Evolutionary conservation across 2,888 invertebrate species (phyloP), one percentile per base, ranked within the genome.

Genomic region (Meloe dianella): DNA sequence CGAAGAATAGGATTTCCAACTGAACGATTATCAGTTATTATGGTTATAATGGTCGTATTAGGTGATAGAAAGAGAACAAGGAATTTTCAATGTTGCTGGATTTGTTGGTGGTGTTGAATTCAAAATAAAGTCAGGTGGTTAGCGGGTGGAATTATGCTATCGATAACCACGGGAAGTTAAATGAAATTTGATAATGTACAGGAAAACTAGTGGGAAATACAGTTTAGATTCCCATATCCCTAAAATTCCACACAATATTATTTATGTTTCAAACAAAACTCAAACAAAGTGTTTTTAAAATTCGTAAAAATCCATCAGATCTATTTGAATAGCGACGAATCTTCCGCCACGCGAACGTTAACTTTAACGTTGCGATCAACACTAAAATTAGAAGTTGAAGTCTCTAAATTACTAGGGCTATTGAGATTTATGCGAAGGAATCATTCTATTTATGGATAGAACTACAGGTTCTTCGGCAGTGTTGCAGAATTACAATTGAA

Each of bases 41-140:
- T 41, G 41, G 41, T 41, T 41, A 41, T 41, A 8, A 41, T 41
- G 41, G 41, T 1, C 41, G n/a, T 41, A 41, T 41, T 41, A 41
- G 41, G 14, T 27, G 41, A 30, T 38, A 47, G 61, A 32, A 41
- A n/a, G n/a, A 35, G 41, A 41, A n/a, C n/a, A n/a, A n/a, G 41
- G 17, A 47, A 47, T 47, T 0, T 20, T 10, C 20, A 20, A 35
- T 38, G 30, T 24, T 58, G 29, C 29, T 32, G n/a, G 29, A 61
- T 20, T 41, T 27, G 30, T 27, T 17, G 27, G 67, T 64, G 64
- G 67, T 64, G 64, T 69, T 64, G 64, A 67, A 57, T 67, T 70
- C 17, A 54, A 14, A 47, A 41, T 17, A 47, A 54, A 61, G 71
- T 69, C 73, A 72, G 73, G 71, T 73, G 73, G 73, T 66, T 63